phyloP scores from a whole-genome alignment of 2,888 invertebrate genomes.

The Pandemis heparana region DNA sequence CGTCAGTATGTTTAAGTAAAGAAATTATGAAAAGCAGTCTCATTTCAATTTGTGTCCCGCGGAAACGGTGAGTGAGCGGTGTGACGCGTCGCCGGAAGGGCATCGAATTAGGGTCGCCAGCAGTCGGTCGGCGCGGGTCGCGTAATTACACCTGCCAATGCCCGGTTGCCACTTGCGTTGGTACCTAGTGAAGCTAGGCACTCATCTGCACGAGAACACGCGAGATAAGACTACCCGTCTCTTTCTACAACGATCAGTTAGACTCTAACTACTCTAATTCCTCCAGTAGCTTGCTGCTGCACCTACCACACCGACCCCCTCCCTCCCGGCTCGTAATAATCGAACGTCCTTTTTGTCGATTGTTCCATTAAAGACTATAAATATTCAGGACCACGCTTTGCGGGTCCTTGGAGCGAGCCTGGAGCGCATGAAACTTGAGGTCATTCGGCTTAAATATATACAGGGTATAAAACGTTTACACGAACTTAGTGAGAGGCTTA shows the following conservation, averaged over 20 bases:
- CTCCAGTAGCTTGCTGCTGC: too few relatives aligned
- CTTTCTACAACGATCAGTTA: too few relatives aligned
- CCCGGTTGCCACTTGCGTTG: background rate
- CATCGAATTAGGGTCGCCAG: background rate
- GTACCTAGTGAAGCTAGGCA: too few relatives aligned
- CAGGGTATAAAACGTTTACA: too few relatives aligned
- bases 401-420: background rate
- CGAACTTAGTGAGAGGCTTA: too few relatives aligned
- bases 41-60: background rate
- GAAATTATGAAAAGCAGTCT: background rate
- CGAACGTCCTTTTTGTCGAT: background rate
- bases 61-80: too few relatives aligned
- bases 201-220: too few relatives aligned
- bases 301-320: background rate
- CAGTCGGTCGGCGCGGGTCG: background rate
- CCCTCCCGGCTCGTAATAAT: background rate
- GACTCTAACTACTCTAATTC: too few relatives aligned
- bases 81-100: background rate
- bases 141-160: slow-evolving; percentile 1
- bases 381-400: slow-evolving; percentile 13
- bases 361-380: slow-evolving; percentile 11
- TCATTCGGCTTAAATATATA: too few relatives aligned
- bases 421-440: background rate
- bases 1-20: background rate
- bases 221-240: too few relatives aligned